These are phyloP conservation scores for Gymnobelideus leadbeateri DNA, from an alignment of 2,113 vertebrate species.

Conservation along the genomic window DNA sequence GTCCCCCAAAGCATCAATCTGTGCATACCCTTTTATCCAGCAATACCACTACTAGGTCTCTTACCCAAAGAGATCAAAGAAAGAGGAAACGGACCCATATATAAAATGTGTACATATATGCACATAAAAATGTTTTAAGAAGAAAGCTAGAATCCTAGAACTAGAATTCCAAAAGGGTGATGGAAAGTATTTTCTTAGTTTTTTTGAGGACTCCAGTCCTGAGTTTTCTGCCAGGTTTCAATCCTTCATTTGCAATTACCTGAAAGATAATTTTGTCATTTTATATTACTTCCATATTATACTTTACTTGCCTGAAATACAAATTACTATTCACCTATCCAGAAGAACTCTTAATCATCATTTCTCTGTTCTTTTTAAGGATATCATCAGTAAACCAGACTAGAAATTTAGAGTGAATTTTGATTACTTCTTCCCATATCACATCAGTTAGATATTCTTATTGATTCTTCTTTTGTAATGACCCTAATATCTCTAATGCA, in stretches of 20 bases:
- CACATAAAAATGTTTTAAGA: not conserved
- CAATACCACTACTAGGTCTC: not conserved
- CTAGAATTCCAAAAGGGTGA: not conserved
- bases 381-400: not conserved
- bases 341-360: not conserved
- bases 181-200: not conserved
- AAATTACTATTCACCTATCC: not conserved
- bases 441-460: not conserved
- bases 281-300: not conserved
- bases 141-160: not conserved
- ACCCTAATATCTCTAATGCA: not conserved
- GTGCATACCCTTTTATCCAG: not conserved
- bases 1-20: not conserved
- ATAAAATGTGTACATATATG: not conserved
- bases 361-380: not conserved
- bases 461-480: not conserved
- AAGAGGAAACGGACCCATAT: not conserved
- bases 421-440: not conserved
- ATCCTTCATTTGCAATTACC: not conserved
- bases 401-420: not conserved
- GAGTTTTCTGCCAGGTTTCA: not conserved
- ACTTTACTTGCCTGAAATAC: not conserved
- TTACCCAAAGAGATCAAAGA: not conserved
- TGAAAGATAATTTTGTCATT: not conserved
- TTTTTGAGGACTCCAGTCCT: not conserved